Conservation (phyloP, 92 coral and sea anemone species). For the Plumapathes pennacea region DNA sequence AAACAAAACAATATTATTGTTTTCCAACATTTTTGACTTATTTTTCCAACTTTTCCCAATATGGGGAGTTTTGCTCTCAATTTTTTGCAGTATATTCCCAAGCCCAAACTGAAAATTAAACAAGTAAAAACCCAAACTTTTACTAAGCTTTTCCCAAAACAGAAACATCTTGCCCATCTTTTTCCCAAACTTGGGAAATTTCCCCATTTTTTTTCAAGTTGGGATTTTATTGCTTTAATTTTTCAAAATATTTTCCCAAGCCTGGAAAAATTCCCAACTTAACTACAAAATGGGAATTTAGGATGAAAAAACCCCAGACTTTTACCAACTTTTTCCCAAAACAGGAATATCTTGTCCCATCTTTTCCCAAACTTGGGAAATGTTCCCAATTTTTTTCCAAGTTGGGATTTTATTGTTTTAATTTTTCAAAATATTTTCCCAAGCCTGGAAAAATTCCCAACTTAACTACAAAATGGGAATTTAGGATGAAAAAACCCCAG, state of each 20-base stretch:
- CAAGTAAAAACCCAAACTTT: no score
- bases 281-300: constrained; percentile 17
- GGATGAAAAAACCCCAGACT: no score
- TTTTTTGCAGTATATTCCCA: not conserved
- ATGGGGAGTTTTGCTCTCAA: not conserved
- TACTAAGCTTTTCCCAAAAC: not conserved
- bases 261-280: constrained; percentile 3
- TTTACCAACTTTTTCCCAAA: not conserved
- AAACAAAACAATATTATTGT: no score
- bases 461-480: constrained; percentile 10
- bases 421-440: not conserved
- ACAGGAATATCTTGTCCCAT: constrained; percentile 2
- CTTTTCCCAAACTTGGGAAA: not conserved
- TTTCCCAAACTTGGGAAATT: not conserved
- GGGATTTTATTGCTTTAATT: not conserved
- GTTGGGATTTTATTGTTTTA: not conserved
- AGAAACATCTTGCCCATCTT: constrained; percentile 1
- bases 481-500: not conserved
- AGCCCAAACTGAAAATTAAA: not conserved
- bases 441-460: constrained; percentile 5
- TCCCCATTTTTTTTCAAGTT: not conserved
- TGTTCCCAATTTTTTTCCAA: constrained; percentile 3
- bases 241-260: not conserved
- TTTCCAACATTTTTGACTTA: not conserved
- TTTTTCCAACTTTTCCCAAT: not conserved